A percentile compares a stretch with the other conserved stretches of the same genome.
These are phyloP conservation scores for Euclidia mi DNA, from an alignment of 2,888 invertebrate species.

Conservation along the genomic window DNA sequence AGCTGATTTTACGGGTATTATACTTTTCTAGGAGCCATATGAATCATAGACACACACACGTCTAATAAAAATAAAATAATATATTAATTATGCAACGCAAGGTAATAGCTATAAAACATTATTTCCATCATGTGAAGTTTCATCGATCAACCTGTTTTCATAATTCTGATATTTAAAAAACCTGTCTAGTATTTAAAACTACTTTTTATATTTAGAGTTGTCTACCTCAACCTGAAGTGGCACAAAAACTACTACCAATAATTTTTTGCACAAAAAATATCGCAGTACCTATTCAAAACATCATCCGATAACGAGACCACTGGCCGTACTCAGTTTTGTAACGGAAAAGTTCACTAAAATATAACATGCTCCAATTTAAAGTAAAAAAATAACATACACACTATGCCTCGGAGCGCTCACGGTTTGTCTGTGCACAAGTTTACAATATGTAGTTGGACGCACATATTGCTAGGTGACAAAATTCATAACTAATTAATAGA, in stretches of 20 bases:
- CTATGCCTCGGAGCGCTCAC: background rate
- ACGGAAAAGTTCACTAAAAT: conserved; percentile 26
- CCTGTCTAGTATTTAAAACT: no score
- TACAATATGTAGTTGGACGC: background rate
- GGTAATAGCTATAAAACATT: no score
- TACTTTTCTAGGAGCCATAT: no score
- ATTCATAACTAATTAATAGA: background rate
- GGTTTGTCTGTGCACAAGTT: background rate
- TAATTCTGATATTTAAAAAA: no score
- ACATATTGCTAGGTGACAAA: background rate
- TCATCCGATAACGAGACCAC: conserved; percentile 39
- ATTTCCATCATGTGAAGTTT: no score
- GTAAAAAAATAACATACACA: conserved; percentile 16
- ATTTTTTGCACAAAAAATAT: conserved; percentile 13
- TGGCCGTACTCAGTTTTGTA: conserved; percentile 34
- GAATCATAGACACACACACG: no score
- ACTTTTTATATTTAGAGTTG: no score
- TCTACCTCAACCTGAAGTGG: background rate
- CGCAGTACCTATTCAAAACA: conserved; percentile 25
- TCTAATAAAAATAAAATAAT: no score
- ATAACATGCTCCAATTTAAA: conserved; percentile 22
- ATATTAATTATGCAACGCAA: no score
- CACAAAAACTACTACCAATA: background rate
- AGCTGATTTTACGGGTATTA: no score
- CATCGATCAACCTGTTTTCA: no score